Evolutionary conservation across 53 echinoderm and acorn worm species (phyloP), one percentile per base, ranked within the genome.

Genomic region (Antedon mediterranea): DNA sequence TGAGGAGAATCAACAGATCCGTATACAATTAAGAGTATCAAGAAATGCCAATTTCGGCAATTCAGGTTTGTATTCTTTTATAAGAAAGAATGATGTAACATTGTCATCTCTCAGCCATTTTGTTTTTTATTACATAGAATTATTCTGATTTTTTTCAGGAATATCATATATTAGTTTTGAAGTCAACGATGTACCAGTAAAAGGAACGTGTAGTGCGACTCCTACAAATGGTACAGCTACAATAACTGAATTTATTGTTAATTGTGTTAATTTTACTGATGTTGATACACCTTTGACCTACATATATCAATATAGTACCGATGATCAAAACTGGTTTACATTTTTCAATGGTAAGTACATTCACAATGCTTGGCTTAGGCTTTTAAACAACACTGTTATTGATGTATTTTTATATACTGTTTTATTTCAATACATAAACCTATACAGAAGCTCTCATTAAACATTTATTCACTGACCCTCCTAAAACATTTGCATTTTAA

Each of bases 221-320:
- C 93, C 93, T 2, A 79, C 71, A 26, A 90, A 90, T 33, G 93
- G 93, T n/a, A 88, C 88, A 0, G 93, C 93, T 28, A 81, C 90
- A 0, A 87, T 87, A 32, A 93, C 93, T 8, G 89, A 90, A 71
- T 93, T 93, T 78, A 87, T 87, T 74, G 81, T 93, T 33, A 81
- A 85, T 32, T 93, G 93, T 73, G 72, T 71, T 9, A 85, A 90
- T 30, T 93, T 90, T 87, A 30, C 41, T 0, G 93, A 93, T 75
- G 87, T 87, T 20, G 93, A 93, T 72, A 83, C 90, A 76, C 93
- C 93, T 27, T 88, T 93, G 11, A 90, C 85, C 43, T 93, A 90
- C 43, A 57, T 2, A 57, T 57, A 57, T 26, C 23, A 8, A 23
- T 57, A 57, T 26, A 57, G 20, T 18, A 57, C 23, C 23, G 57